A percentile compares a stretch with the other conserved stretches of the same genome.
These are phyloP conservation scores for Hippocampus comes DNA, from an alignment of 2,113 vertebrate genomes.

Conservation along the genomic window DNA sequence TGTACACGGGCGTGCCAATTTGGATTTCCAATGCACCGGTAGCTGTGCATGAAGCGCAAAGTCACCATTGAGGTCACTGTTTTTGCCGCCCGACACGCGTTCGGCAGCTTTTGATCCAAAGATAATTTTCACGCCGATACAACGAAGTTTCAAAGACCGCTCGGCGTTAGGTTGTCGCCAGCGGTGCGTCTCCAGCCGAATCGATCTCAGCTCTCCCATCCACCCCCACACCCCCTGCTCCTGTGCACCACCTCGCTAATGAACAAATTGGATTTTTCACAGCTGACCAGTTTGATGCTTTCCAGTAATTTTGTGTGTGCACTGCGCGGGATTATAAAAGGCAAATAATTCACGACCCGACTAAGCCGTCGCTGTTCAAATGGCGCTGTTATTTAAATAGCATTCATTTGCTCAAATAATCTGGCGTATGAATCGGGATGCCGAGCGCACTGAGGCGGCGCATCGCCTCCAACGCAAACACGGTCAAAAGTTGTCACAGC, in stretches of 20 bases:
- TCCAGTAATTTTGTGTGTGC: conserved; percentile 80
- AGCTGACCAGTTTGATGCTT: conserved; percentile 80
- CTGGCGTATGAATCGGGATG: conserved; percentile 71
- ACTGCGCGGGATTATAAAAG: conserved; percentile 78
- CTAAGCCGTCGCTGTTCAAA: conserved; percentile 74
- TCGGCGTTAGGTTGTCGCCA: conserved; percentile 32
- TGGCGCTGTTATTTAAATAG: conserved; percentile 74
- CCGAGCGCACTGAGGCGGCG: conserved; percentile 51
- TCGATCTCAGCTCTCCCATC: conserved; percentile 59
- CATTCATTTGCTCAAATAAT: conserved; percentile 80
- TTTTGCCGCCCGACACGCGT: conserved; percentile 61
- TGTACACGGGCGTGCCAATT: conserved; percentile 33
- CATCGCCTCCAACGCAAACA: conserved; percentile 69
- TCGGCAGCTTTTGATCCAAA: neutral
- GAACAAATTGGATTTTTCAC: conserved; percentile 80
- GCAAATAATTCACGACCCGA: conserved; percentile 74
- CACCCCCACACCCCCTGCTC: neutral
- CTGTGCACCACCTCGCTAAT: conserved; percentile 55
- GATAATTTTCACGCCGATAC: neutral
- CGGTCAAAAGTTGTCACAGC: conserved; percentile 41
- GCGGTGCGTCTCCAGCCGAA: conserved; percentile 53
- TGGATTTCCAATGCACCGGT: conserved; percentile 64
- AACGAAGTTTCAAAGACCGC: neutral
- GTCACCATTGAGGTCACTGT: conserved; percentile 58
- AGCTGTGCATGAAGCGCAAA: conserved; percentile 70